A percentile compares a stretch with the other conserved stretches of the same genome.
Evolutionary conservation across 2,797 vertebrate species (phyloP).

Genomic region (Macroramphosus scolopax): DNA sequence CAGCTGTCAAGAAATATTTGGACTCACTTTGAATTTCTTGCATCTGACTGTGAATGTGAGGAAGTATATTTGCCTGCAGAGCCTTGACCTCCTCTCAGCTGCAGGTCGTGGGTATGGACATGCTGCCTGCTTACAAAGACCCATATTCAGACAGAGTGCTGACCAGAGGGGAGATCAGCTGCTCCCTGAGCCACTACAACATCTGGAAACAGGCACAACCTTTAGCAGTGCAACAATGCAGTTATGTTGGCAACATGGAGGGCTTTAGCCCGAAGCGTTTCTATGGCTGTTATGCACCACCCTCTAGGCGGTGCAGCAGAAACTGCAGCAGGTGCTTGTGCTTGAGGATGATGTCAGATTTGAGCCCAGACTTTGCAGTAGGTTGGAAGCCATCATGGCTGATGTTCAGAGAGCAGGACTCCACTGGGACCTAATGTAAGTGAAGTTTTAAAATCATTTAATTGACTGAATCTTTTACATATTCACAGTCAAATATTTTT

Average conservation of each 20-base stretch:
- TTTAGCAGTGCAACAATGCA: not conserved
- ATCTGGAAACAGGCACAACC: constrained; percentile 85
- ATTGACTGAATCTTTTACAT: not conserved
- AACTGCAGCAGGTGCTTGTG: constrained; percentile 80
- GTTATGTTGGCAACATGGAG: not conserved
- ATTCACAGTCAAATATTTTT: not conserved
- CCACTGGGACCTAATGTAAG: constrained; percentile 89
- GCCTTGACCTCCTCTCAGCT: constrained; percentile 84
- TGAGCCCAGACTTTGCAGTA: constrained; percentile 83
- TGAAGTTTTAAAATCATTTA: not conserved
- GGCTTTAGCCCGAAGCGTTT: not conserved
- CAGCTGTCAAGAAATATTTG: not conserved
- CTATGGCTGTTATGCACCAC: constrained; percentile 15
- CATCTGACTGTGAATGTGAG: constrained; percentile 4
- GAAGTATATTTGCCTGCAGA: constrained; percentile 59
- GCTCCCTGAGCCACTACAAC: constrained; percentile 88
- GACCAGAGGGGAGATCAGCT: constrained; percentile 87
- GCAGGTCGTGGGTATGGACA: constrained; percentile 82
- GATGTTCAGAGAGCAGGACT: constrained; percentile 75
- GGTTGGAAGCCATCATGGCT: constrained; percentile 79
- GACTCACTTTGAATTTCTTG: not conserved
- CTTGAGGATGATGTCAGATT: constrained; percentile 88
- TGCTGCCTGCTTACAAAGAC: constrained; percentile 85
- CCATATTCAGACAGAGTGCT: constrained; percentile 84
- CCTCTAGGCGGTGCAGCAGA: constrained; percentile 77